Evolutionary conservation across 1,140 invertebrate species (phyloP), one percentile per base, ranked within the genome.

Genomic region (Pantala flavescens): DNA sequence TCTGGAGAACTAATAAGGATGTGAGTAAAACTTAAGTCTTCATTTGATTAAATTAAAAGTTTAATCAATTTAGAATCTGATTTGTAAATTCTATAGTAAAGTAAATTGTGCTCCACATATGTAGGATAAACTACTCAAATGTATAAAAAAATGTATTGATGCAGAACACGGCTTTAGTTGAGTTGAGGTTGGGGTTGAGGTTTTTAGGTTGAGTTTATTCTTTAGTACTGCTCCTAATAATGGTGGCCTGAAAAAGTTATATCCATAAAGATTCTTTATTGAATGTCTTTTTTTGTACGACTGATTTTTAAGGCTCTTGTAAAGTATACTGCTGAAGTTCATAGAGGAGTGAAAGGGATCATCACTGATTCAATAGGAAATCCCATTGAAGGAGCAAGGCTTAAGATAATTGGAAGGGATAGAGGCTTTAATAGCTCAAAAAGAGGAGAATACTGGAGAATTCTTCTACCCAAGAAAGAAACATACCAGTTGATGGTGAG

Each of bases 1-100:
- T 86, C 77, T 91, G 89, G 89, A 76, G 82, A n/a, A 85, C 87
- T 75, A 91, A 91, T 79, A 84, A 85, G 79, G 42, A 78, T 24
- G 81, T 82, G 78, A 79, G 73, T 72, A 73, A 75, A 24, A 74
- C 11, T 7, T n/a, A 28, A 77, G 23, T 23, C 21, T 75, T 23
- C 19, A 72, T 43, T 71, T 71, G 63, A 21, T 23, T 74, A 49
- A 74, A 16, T 16, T 75, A 21, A 11, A n/a, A 74, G n/a, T n/a
- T 73, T 74, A 24, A 74, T 21, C 23, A 73, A 43, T 55, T 43
- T 10, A 36, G 28, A 16, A 19, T 74, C 28, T 43, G 19, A 24
- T 75, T 21, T 24, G 12, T n/a, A n/a, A n/a, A n/a, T n/a, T n/a
- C n/a, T n/a, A 75, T 28, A 23, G 23, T 16, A 11, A 11, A 71